A percentile compares a stretch with the other conserved stretches of the same genome.
Evolutionary conservation across 2,113 vertebrate species (phyloP).

Genomic region (Pelvicachromis taeniatus): DNA sequence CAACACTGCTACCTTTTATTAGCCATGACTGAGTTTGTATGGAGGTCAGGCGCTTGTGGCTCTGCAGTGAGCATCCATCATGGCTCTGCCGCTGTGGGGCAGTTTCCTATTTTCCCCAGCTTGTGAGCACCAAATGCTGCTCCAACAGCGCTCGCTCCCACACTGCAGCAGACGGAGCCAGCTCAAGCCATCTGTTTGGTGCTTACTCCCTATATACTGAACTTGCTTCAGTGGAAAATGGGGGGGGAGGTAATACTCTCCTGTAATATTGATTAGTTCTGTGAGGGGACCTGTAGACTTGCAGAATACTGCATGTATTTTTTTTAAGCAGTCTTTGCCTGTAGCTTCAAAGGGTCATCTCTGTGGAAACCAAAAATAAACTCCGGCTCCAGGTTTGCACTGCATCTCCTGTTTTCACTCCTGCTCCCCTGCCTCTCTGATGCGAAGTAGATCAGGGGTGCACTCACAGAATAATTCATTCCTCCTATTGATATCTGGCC

Average conservation of each 20-base stretch:
- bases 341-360: neutral
- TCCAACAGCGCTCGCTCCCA: slow-evolving; percentile 24
- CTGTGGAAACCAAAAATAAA: slow-evolving; percentile 7
- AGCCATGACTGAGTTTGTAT: slow-evolving; percentile 55
- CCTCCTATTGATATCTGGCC: slow-evolving; percentile 16
- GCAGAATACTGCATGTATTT: neutral
- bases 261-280: slow-evolving; percentile 39
- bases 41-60: slow-evolving; percentile 65
- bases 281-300: neutral
- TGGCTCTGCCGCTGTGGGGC: slow-evolving; percentile 60
- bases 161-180: slow-evolving; percentile 51
- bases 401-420: slow-evolving; percentile 9
- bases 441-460: slow-evolving; percentile 31
- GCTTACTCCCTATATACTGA: neutral
- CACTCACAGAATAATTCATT: slow-evolving; percentile 29
- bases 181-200: slow-evolving; percentile 66
- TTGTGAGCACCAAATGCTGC: slow-evolving; percentile 51
- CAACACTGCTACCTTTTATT: slow-evolving; percentile 21
- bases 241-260: neutral
- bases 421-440: neutral
- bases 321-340: slow-evolving; percentile 3
- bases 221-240: slow-evolving; percentile 21
- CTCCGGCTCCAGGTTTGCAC: neutral
- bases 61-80: slow-evolving; percentile 76
- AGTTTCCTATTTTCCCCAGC: slow-evolving; percentile 60